These are phyloP conservation scores for Rhamphomyia laevipes DNA, from an alignment of 2,888 invertebrate genomes.

Conservation along the genomic window DNA sequence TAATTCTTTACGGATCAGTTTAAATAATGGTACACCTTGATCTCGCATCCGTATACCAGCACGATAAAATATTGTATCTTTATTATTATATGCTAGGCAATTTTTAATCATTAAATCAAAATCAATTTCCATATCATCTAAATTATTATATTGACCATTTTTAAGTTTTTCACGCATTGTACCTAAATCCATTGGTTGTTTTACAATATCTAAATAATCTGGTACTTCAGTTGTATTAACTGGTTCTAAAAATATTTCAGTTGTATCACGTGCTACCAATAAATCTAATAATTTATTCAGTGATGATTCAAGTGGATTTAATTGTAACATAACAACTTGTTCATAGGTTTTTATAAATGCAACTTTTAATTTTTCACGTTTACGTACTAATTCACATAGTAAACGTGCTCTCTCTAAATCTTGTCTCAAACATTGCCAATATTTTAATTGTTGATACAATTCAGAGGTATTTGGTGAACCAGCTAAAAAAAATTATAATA, in stretches of 20 bases:
- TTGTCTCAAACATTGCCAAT: conserved; percentile 87
- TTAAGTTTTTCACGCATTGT: conserved; percentile 76
- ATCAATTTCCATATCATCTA: conserved; percentile 75
- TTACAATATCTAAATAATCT: conserved; percentile 77
- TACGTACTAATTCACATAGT: conserved; percentile 87
- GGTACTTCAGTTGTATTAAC: conserved; percentile 82
- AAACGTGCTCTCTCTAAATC: conserved; percentile 85
- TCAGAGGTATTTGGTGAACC: conserved; percentile 55
- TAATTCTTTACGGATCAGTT: conserved; percentile 64
- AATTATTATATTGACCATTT: conserved; percentile 50
- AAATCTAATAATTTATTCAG: conserved; percentile 65
- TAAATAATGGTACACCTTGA: conserved; percentile 69
- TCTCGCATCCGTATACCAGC: conserved; percentile 84
- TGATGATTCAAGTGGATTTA: conserved; percentile 72
- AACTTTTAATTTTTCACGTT: conserved; percentile 88
- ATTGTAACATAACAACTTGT: conserved; percentile 65
- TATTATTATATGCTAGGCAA: conserved; percentile 89
- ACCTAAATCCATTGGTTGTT: conserved; percentile 78
- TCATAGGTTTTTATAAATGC: conserved; percentile 71
- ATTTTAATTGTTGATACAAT: conserved; percentile 75
- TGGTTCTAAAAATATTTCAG: conserved; percentile 85
- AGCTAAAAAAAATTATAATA: conserved; percentile 4
- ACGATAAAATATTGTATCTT: conserved; percentile 88
- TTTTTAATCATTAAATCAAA: conserved; percentile 94
- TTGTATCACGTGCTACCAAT: conserved; percentile 66